phyloP scores from a whole-genome alignment of 2,888 invertebrate genomes.

The Agrotis segetum region DNA sequence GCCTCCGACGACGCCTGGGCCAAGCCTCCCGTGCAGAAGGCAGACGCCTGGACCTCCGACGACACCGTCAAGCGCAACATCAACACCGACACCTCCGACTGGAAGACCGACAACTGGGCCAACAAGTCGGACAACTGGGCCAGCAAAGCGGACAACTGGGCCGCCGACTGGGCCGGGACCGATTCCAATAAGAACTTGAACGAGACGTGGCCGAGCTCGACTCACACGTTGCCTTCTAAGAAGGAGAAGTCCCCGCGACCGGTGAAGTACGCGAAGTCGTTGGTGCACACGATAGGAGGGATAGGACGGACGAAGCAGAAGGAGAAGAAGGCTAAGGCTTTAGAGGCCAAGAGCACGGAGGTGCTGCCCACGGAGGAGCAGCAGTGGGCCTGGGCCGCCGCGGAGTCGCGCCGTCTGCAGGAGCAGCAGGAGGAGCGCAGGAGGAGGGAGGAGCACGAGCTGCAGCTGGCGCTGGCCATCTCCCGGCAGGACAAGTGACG shows the following conservation, averaged over 20 bases:
- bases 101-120: constrained; percentile 82
- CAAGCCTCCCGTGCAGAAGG: constrained; percentile 81
- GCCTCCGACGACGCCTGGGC: constrained; percentile 87
- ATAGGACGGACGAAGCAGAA: constrained; percentile 81
- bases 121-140: constrained; percentile 79
- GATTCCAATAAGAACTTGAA: constrained; percentile 82
- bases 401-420: constrained; percentile 90
- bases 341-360: constrained; percentile 73
- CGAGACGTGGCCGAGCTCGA: constrained; percentile 85
- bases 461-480: constrained; percentile 93
- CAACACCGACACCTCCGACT: constrained; percentile 67
- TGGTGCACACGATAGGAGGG: constrained; percentile 88
- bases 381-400: constrained; percentile 94
- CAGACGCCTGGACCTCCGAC: constrained; percentile 70
- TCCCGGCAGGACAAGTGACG: constrained; percentile 90
- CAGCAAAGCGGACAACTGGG: constrained; percentile 78
- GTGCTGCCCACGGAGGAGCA: constrained; percentile 91
- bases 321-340: constrained; percentile 79
- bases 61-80: constrained; percentile 62
- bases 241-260: constrained; percentile 89
- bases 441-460: constrained; percentile 93
- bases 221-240: constrained; percentile 80
- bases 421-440: constrained; percentile 91
- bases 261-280: constrained; percentile 86
- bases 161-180: constrained; percentile 76